Evolutionary conservation across 1,140 invertebrate genomes (phyloP).

Genomic region (Tetramorium parvispinum): DNA sequence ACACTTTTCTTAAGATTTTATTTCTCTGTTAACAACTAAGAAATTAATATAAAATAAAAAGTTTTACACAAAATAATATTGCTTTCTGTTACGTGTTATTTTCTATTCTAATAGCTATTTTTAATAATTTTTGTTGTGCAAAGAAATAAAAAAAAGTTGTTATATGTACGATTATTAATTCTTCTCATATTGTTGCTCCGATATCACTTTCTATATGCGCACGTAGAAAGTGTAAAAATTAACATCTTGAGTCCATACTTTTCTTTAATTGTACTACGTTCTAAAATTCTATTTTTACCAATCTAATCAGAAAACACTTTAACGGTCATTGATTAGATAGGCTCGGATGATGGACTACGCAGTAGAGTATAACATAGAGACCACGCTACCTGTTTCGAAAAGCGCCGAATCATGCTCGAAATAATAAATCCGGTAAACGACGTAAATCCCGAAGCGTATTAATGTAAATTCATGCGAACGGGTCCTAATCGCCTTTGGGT

Average conservation of each 20-base stretch:
- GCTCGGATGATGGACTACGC: background rate
- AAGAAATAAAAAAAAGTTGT: background rate
- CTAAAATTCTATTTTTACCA: background rate
- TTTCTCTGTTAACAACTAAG: background rate
- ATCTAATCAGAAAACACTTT: slow-evolving; percentile 27
- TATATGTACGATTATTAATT: background rate
- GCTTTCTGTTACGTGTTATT: background rate
- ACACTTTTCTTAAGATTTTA: background rate
- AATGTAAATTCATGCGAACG: slow-evolving; percentile 85
- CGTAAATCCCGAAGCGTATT: slow-evolving; percentile 81
- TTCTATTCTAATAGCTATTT: background rate
- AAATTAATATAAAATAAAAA: background rate
- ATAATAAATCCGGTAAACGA: slow-evolving; percentile 84
- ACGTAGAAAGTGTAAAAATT: background rate
- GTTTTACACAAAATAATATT: background rate
- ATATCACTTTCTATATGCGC: background rate
- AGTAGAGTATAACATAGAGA: background rate
- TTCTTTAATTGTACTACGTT: background rate
- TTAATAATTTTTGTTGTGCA: slow-evolving; percentile 15
- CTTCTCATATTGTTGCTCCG: background rate
- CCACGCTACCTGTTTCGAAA: slow-evolving; percentile 36
- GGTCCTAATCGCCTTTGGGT: slow-evolving; percentile 83
- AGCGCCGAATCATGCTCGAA: slow-evolving; percentile 78
- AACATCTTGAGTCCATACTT: background rate
- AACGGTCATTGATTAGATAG: slow-evolving; percentile 6